Conservation (phyloP, 2,113 vertebrate species). For the Ellobius talpinus region DNA sequence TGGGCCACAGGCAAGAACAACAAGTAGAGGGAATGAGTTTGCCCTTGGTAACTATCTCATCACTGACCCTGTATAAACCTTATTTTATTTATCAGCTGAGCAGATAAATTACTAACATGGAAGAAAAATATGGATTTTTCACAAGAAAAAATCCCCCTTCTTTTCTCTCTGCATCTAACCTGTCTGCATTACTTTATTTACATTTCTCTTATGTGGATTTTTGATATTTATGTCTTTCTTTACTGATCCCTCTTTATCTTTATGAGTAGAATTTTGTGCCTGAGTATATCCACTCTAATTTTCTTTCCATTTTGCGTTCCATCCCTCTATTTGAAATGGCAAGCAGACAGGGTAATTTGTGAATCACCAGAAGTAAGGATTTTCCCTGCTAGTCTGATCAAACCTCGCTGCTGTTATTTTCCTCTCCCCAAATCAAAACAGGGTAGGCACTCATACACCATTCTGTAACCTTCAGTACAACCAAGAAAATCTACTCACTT, state of each 20-base stretch:
- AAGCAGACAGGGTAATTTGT: conserved; percentile 72
- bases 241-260: conserved; percentile 1
- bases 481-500: conserved; percentile 24
- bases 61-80: neutral
- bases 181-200: conserved; percentile 49
- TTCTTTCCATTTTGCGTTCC: conserved; percentile 61
- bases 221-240: conserved; percentile 56
- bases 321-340: conserved; percentile 62
- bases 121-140: neutral
- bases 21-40: neutral
- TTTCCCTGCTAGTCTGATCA: conserved; percentile 67
- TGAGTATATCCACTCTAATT: conserved; percentile 34
- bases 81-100: conserved; percentile 59
- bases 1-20: neutral
- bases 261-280: neutral
- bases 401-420: conserved; percentile 56
- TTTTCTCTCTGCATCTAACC: neutral
- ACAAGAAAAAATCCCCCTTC: conserved; percentile 4
- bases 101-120: conserved; percentile 32
- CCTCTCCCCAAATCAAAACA: conserved; percentile 65
- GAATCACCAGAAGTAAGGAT: conserved; percentile 51
- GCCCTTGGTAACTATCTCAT: neutral
- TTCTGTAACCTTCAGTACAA: conserved; percentile 59
- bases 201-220: conserved; percentile 42
- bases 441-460: conserved; percentile 44